Evolutionary conservation across 2,888 invertebrate genomes (phyloP).

Genomic region (Pimpla rufipes): DNA sequence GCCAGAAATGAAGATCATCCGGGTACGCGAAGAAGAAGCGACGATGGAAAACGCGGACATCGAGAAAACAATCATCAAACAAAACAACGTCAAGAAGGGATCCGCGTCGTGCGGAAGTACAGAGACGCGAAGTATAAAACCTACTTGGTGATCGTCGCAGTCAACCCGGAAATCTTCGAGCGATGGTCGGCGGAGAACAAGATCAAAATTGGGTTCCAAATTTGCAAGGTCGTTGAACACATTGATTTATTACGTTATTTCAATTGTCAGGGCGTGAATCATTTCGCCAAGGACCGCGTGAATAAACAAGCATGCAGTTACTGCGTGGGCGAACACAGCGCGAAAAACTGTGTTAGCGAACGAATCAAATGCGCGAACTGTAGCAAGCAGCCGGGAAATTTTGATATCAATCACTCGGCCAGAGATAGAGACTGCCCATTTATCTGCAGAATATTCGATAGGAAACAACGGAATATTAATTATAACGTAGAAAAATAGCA

Average conservation of each 20-base stretch:
- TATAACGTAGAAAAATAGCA: background rate
- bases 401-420: background rate
- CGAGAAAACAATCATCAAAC: background rate
- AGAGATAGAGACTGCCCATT: background rate
- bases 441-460: background rate
- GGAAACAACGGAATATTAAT: background rate
- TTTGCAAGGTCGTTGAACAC: background rate
- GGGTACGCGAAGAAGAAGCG: background rate
- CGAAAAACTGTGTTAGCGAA: background rate
- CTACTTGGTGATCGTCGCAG: constrained; percentile 13
- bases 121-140: background rate
- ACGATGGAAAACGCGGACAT: background rate
- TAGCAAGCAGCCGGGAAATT: background rate
- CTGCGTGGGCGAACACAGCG: background rate
- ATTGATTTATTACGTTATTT: background rate
- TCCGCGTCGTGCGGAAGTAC: constrained; percentile 10
- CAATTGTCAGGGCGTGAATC: background rate
- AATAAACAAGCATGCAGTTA: background rate
- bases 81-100: background rate
- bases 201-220: constrained; percentile 2
- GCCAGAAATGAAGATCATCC: background rate
- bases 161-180: constrained; percentile 3
- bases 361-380: constrained; percentile 1
- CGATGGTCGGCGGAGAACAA: background rate
- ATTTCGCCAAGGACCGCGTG: background rate